Evolutionary conservation across 2,888 invertebrate species (phyloP), one percentile per base, ranked within the genome.

Genomic region (Ectropis crepuscularia): DNA sequence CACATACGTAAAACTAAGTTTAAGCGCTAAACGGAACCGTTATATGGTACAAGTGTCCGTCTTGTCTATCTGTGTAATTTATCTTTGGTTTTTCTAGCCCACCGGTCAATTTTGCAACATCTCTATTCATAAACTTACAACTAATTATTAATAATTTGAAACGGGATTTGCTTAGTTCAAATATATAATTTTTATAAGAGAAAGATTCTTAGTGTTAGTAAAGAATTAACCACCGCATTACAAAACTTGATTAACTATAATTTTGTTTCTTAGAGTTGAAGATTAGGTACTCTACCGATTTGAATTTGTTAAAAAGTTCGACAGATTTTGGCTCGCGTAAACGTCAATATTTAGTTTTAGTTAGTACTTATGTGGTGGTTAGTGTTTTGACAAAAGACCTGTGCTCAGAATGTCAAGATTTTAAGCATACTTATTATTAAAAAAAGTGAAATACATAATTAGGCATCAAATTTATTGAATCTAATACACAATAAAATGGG

Each of bases 31-130:
- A 85, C 81, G 89, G 87, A 88, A 81, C 71, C 69, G 72, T 79
- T 88, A 91, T 92, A 89, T 91, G 67, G 71, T 90, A 92, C 92
- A 92, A 72, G 65, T 73, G 73, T 82, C 91, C 63, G 83, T 84
- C 89, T 71, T 72, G 63, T 43, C 67, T 67, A 71, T 70, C 65
- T 75, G 76, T 83, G 65, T 89, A 89, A 84, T 74, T 89, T 87
- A 86, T 92, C 89, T 92, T 92, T 92, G 92, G 92, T 92, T 91
- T 86, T 78, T 86, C 92, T 92, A 92, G 92, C 92, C 92, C 89
- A 90, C 91, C 90, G 81, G 81, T 83, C 78, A 76, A 77, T 2
- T 83, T 83, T 83, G 76, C 82, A 81, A 81, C 77, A 84, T 79
- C 72, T 85, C 80, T 84, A 80, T 72, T 68, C 72, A 78, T 80